Evolutionary conservation across 1,140 invertebrate genomes (phyloP).

Genomic region (Brachystomella parvula): DNA sequence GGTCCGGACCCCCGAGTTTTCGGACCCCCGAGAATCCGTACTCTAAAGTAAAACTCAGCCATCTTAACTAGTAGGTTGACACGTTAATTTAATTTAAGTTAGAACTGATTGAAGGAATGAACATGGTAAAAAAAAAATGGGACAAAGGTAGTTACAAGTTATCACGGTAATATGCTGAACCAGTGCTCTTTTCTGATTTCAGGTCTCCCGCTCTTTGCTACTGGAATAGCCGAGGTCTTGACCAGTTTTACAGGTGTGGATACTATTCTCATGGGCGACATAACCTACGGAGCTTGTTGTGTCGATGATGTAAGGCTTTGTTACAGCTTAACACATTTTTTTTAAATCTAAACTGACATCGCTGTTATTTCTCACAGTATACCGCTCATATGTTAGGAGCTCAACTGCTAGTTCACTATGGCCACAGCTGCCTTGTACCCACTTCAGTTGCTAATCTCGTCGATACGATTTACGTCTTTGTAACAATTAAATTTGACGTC

Average conservation of each 20-base stretch:
- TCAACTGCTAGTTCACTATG: constrained; percentile 94
- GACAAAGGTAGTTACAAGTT: not conserved
- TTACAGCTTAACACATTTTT: constrained; percentile 61
- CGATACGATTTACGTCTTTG: constrained; percentile 94
- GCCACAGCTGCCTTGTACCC: constrained; percentile 94
- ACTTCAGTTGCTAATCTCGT: constrained; percentile 82
- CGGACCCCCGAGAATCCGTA: too few species aligned
- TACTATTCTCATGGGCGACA: constrained; percentile 96
- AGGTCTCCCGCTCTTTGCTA: constrained; percentile 76
- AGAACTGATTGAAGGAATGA: too few species aligned
- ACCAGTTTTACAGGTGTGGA: constrained; percentile 86
- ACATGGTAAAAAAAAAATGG: too few species aligned
- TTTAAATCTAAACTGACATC: not conserved
- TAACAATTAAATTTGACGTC: constrained; percentile 54
- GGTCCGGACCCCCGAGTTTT: too few species aligned
- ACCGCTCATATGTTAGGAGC: constrained; percentile 82
- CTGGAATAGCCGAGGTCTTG: constrained; percentile 88
- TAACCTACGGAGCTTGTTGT: constrained; percentile 98
- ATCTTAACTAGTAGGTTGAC: too few species aligned
- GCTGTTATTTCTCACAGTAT: constrained; percentile 42
- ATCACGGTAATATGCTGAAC: not conserved
- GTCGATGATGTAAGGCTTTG: constrained; percentile 98
- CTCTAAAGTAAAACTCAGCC: too few species aligned
- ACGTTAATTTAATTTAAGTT: too few species aligned
- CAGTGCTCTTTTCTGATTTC: not conserved